These are phyloP conservation scores for Gallinago paraguaiae DNA, from an alignment of 2,113 vertebrate species.

Conservation along the genomic window DNA sequence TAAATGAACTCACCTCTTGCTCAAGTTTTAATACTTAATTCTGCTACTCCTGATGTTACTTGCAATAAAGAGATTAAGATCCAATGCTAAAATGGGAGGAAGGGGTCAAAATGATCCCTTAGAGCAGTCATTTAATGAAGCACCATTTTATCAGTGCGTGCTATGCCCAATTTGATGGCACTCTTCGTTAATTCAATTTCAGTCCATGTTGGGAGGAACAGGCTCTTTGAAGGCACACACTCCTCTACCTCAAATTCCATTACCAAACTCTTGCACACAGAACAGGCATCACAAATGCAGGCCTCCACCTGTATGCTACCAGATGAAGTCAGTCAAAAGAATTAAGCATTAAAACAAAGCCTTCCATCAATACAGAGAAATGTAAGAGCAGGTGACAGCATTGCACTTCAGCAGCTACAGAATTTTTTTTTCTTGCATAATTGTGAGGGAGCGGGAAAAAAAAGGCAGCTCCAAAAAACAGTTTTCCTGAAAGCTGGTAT, in stretches of 20 bases:
- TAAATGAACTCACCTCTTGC: neutral
- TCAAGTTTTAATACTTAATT: neutral
- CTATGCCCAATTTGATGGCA: neutral
- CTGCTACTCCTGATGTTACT: neutral
- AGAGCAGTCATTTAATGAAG: neutral
- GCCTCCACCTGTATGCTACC: neutral
- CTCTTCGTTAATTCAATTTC: neutral
- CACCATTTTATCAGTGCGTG: neutral
- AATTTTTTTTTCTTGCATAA: neutral
- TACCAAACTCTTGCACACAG: neutral
- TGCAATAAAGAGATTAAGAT: neutral
- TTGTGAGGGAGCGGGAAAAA: neutral
- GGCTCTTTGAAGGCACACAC: neutral
- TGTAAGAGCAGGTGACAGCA: neutral
- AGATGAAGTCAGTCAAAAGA: neutral
- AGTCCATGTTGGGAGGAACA: neutral
- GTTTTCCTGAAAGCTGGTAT: neutral
- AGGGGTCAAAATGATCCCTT: neutral
- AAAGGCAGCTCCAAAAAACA: neutral
- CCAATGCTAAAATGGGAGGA: neutral
- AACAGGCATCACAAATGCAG: neutral
- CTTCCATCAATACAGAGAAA: neutral
- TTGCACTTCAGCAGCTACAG: neutral
- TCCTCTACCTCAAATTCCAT: neutral
- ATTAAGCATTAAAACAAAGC: neutral